Conservation (phyloP, 2,888 invertebrate genomes). For the Rotaria macrura region DNA sequence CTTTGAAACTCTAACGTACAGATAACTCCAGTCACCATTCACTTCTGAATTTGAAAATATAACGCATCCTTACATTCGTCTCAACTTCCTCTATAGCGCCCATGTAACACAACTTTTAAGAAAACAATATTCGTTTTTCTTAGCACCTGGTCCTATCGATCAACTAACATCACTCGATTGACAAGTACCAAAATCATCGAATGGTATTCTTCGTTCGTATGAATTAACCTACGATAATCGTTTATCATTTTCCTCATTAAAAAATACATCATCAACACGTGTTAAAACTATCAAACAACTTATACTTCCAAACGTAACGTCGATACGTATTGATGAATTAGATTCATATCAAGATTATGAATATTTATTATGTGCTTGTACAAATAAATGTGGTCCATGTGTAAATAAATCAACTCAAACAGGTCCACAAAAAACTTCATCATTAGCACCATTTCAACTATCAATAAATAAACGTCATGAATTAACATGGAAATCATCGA, state of each 20-base stretch:
- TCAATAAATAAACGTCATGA: background rate
- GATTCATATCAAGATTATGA: background rate
- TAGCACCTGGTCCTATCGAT: background rate
- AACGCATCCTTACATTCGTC: no score
- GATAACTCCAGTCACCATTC: no score
- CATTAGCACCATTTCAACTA: background rate
- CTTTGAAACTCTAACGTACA: no score
- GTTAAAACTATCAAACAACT: background rate
- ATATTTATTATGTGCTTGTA: background rate
- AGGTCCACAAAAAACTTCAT: background rate
- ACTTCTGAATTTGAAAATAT: no score
- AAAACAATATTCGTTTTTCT: background rate
- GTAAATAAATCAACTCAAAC: background rate
- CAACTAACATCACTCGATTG: background rate
- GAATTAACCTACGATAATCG: background rate
- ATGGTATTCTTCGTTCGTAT: background rate
- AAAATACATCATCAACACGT: background rate
- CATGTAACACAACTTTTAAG: no score
- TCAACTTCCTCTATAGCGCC: no score
- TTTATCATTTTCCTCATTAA: background rate
- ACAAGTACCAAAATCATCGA: background rate
- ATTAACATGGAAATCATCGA: background rate
- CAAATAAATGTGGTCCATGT: background rate
- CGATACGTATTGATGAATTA: background rate
- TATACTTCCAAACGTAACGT: background rate